Percentiles rank a stretch among this genome's conserved stretches.
These are phyloP conservation scores for Butorides virescens DNA, from an alignment of 2,113 vertebrate genomes.

Conservation along the genomic window DNA sequence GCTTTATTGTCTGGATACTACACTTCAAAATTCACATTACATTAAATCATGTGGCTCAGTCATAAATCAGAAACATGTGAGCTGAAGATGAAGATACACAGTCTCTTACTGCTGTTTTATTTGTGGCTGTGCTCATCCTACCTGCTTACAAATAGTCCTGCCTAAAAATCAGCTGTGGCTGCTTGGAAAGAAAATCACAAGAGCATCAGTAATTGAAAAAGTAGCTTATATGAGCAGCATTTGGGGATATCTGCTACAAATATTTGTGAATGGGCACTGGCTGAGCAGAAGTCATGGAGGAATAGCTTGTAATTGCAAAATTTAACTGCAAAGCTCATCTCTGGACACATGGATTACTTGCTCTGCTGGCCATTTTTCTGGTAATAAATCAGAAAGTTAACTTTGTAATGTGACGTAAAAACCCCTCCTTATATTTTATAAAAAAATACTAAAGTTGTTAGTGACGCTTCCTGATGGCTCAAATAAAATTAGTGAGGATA, in stretches of 20 bases:
- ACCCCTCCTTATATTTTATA: neutral
- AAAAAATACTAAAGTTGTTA: neutral
- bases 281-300: neutral
- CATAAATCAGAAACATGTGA: neutral
- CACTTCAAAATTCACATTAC: neutral
- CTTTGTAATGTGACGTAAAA: neutral
- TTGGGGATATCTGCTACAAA: neutral
- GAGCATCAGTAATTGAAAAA: neutral
- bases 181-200: neutral
- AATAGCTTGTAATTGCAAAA: neutral
- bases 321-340: neutral
- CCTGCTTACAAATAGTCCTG: neutral
- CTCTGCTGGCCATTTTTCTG: neutral
- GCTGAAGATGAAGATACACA: neutral
- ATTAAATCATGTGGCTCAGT: neutral
- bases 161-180: neutral
- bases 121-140: neutral
- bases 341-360: neutral
- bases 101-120: neutral
- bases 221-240: neutral
- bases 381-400: neutral
- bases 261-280: neutral
- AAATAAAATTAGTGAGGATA: neutral
- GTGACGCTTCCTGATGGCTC: neutral
- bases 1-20: neutral